Evolutionary conservation across 2,113 vertebrate genomes (phyloP), one percentile per base, ranked within the genome.

Genomic region (Holacanthus passer): DNA sequence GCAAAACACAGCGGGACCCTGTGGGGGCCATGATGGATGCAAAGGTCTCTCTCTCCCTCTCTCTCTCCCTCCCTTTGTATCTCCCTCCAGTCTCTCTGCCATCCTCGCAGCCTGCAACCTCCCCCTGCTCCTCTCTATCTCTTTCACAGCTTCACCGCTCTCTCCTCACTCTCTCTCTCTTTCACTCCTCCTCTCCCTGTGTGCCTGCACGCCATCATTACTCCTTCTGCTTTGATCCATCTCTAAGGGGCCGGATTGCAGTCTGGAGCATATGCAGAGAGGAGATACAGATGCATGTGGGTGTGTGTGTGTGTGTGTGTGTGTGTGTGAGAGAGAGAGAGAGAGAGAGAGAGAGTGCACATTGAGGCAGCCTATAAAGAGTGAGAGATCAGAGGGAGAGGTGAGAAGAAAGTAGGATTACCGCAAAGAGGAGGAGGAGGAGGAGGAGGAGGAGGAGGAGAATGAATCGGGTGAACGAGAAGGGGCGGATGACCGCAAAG

Each of bases 141-240:
- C 66, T 82, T 62, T 81, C 62, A 62, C 70, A 69, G 48, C 53
- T 83, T 73, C 45, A 59, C 58, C 79, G 50, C 71, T 81, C 84
- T 68, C 67, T 73, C 71, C 75, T 52, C 71, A 50, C 39, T 72
- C 37, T 59, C 63, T 59, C 63, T 41, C 59, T 82, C 83, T 71
- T 69, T 78, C 58, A 12, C 75, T 78, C 63, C 69, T 73, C 58
- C 73, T 71, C 68, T 83, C 79, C 52, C 53, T 68, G 27, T 73
- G 37, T 22, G 69, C 52, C 85, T 84, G 68, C 79, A 77, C 64
- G 66, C 77, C 82, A 92, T 86, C 86, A 91, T 92, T 87, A 91
- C 88, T 88, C 73, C 52, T 78, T 70, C 68, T 77, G 79, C 88
- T 93, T 93, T 93, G 91, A 93, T 93, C 82, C 85, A 77, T 92